A percentile compares a stretch with the other conserved stretches of the same genome.
Conservation (phyloP, 92 coral and sea anemone species). For the Palythoa heliodiscus region DNA sequence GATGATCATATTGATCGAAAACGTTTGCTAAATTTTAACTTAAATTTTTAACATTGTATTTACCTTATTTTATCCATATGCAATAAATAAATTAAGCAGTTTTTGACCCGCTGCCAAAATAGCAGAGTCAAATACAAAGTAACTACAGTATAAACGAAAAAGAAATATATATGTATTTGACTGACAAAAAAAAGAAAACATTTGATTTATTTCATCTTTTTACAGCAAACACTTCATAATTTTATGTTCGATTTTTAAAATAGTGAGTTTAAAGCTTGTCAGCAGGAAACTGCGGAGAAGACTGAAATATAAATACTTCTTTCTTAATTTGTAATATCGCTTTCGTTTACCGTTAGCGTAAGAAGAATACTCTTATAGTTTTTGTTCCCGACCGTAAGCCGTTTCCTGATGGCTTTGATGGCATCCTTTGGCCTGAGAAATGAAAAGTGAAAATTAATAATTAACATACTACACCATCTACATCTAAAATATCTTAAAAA, state of each 20-base stretch:
- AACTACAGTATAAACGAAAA: no score
- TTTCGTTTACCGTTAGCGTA: slow-evolving; percentile 85
- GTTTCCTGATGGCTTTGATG: slow-evolving; percentile 86
- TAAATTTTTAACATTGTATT: no score
- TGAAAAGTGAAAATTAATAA: slow-evolving; percentile 8
- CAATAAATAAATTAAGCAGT: no score
- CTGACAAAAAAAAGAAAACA: no score
- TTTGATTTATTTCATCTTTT: no score
- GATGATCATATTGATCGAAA: no score
- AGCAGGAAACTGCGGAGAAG: slow-evolving; percentile 4
- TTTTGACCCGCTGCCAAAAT: no score
- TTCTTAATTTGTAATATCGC: not conserved
- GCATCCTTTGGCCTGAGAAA: slow-evolving; percentile 93
- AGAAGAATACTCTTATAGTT: slow-evolving; percentile 90
- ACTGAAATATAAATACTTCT: not conserved
- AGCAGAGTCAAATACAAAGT: no score
- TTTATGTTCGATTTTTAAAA: not conserved
- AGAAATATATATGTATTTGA: no score
- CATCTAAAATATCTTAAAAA: not conserved
- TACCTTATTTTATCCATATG: no score
- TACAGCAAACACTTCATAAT: not conserved
- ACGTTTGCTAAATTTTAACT: no score
- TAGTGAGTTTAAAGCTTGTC: not conserved
- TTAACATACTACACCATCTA: slow-evolving; percentile 24
- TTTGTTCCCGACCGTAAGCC: slow-evolving; percentile 76